Base-by-base conservation (phyloP, 2,888 invertebrate species). In the Tachina lurida region DNA sequence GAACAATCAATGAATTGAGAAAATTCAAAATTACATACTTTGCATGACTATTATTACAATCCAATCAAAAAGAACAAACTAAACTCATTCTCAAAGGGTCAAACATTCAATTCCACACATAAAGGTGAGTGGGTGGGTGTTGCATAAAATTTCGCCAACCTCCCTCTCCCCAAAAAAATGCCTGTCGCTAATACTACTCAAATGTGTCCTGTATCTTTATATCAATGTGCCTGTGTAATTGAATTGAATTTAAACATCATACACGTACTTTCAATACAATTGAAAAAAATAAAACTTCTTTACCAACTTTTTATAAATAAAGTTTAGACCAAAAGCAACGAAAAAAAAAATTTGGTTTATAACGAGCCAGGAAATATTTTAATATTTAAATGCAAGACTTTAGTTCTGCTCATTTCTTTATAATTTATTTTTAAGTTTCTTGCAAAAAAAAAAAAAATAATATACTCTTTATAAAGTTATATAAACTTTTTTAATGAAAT, bases 401-500 rank as follows among this genome's bases (percentile, higher is more conserved):
- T 19, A 22, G 15, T 43, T n/a, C 15, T 31, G 17, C 12, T 17
- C 2, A 2, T 39, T 19, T 31, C 17, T 60, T 73, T 22, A 22
- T 8, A 13, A 39, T n/a, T 39, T 39, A 8, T 60, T 39, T 5
- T 19, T 17, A 31, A 56, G 8, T 31, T 31, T 58, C 15, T n/a
- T 13, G 15, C 31, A 31, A 4, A 31, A 31, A 31, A 31, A 31
- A 31, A 3, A 31, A 31, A 3, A 31, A 31, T 31, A 3, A 31
- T 31, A 4, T 31, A 31, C 5, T 43, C 15, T 70, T 17, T 10
- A 63, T 8, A 8, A 65, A 65, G 17, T 49, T 49, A 41, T 13
- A 22, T 56, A 41, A 73, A 80, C 65, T 80, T 80, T 31, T 80
- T 60, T 76, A 84, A 71, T 76, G 60, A 80, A 67, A 67, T 84